These are phyloP conservation scores for Psittacula cyanocephala DNA, from an alignment of 2,113 vertebrate species.

Conservation along the genomic window DNA sequence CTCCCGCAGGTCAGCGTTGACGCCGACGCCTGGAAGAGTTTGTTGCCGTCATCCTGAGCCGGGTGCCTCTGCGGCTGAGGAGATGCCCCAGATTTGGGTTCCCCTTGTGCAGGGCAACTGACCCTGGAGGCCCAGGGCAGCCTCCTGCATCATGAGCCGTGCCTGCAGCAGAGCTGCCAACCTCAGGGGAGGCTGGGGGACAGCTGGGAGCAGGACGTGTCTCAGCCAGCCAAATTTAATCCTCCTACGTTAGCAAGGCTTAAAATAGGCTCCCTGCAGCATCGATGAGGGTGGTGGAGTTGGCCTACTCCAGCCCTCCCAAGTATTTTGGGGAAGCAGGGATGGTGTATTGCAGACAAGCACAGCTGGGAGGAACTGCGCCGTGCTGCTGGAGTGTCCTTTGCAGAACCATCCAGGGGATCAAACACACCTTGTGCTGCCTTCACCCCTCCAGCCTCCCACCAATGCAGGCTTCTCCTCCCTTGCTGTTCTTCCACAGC, in stretches of 20 bases:
- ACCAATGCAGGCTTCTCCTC: accelerated
- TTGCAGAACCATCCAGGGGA: background rate
- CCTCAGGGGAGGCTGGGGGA: slow-evolving; percentile 65
- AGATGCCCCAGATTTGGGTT: background rate
- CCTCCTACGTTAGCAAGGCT: slow-evolving; percentile 71
- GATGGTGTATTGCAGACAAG: slow-evolving; percentile 43
- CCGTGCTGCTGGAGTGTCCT: background rate
- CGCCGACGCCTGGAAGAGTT: background rate
- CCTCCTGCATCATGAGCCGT: background rate
- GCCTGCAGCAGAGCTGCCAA: slow-evolving; percentile 57
- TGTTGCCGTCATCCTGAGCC: accelerated
- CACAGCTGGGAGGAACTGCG: slow-evolving; percentile 41
- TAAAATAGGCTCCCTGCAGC: slow-evolving; percentile 71
- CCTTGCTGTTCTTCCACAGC: background rate
- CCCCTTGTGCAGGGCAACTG: background rate
- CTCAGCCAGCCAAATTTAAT: slow-evolving; percentile 72
- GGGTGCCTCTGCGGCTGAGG: accelerated
- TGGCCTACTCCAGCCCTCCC: slow-evolving; percentile 62
- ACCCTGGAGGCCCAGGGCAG: background rate
- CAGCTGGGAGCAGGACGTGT: slow-evolving; percentile 72
- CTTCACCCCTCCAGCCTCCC: background rate
- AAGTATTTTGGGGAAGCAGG: slow-evolving; percentile 57
- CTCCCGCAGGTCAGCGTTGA: background rate
- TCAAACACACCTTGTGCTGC: background rate
- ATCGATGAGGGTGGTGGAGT: slow-evolving; percentile 62